These are phyloP conservation scores for Amphiprion clarkii DNA, from an alignment of 2,797 vertebrate species.

Conservation along the genomic window DNA sequence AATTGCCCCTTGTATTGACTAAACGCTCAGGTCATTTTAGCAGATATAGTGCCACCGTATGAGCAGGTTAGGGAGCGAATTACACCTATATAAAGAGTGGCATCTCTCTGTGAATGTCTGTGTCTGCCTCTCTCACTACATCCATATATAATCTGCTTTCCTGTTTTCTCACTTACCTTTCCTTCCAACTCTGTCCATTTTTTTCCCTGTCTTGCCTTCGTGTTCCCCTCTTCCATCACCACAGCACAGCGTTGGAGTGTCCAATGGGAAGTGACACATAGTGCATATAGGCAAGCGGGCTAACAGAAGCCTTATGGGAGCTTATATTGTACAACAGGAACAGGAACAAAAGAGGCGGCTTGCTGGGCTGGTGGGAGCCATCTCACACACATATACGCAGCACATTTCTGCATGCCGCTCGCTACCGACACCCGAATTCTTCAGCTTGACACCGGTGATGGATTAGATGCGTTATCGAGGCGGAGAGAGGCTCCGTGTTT, in stretches of 20 bases:
- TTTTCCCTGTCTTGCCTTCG: constrained; percentile 7
- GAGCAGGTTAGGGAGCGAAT: constrained; percentile 35
- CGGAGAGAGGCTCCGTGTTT: constrained; percentile 78
- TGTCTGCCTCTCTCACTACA: background rate
- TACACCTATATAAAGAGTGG: constrained; percentile 10
- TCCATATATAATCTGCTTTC: background rate
- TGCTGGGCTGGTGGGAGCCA: constrained; percentile 67
- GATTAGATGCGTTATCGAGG: constrained; percentile 87
- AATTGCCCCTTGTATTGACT: constrained; percentile 68
- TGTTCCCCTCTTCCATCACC: constrained; percentile 45
- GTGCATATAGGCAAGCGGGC: constrained; percentile 61
- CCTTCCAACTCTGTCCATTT: constrained; percentile 4
- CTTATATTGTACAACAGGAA: constrained; percentile 77
- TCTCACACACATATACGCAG: constrained; percentile 54
- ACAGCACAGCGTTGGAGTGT: constrained; percentile 21
- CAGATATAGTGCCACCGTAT: constrained; percentile 43
- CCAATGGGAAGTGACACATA: constrained; percentile 78
- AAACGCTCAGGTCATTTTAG: constrained; percentile 52
- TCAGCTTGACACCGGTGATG: constrained; percentile 86
- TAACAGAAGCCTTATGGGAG: constrained; percentile 78
- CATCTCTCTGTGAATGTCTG: background rate
- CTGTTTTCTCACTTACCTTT: constrained; percentile 5
- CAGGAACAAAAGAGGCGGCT: constrained; percentile 71
- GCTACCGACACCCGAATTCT: constrained; percentile 83
- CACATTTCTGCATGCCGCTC: constrained; percentile 63